These are phyloP conservation scores for Cladopsammia gracilis DNA, from an alignment of 64 coral and sea anemone genomes.

Conservation along the genomic window DNA sequence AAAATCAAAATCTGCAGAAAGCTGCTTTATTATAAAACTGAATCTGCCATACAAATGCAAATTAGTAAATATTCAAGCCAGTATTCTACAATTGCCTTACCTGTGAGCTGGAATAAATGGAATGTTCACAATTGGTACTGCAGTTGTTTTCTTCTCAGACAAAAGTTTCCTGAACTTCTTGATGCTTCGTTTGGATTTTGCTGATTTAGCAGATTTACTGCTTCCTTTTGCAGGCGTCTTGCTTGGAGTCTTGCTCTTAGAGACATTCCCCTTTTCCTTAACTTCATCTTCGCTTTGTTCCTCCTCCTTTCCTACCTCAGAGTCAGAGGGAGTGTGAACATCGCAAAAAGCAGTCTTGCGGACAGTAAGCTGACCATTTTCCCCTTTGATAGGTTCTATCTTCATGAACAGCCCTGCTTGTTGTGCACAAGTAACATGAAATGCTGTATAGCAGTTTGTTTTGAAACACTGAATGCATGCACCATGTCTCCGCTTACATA, in stretches of 20 bases:
- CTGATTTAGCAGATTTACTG: conserved; percentile 61
- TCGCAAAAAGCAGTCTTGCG: conserved; percentile 97
- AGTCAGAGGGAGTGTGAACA: conserved; percentile 85
- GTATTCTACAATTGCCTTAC: conserved; percentile 36
- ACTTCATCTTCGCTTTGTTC: conserved; percentile 80
- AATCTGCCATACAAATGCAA: too few relatives aligned
- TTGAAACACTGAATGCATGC: conserved; percentile 99
- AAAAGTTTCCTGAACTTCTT: conserved; percentile 97
- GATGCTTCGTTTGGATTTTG: conserved; percentile 88
- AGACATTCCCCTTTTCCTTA: conserved; percentile 41
- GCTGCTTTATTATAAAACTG: too few relatives aligned
- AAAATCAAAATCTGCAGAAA: too few relatives aligned
- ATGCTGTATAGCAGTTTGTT: conserved; percentile 99
- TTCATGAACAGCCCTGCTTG: conserved; percentile 99
- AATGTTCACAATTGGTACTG: conserved; percentile 98
- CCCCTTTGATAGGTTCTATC: conserved; percentile 95
- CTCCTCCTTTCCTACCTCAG: conserved; percentile 80
- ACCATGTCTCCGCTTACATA: conserved; percentile 93
- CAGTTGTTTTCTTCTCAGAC: conserved; percentile 94
- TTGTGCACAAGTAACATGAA: conserved; percentile 99
- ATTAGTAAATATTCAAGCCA: too few relatives aligned
- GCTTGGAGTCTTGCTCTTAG: conserved; percentile 58
- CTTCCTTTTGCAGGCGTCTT: conserved; percentile 54
- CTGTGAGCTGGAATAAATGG: conserved; percentile 99
- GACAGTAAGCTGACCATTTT: conserved; percentile 92